Evolutionary conservation across 2,113 vertebrate species (phyloP).

Genomic region (Colinus virginianus): DNA sequence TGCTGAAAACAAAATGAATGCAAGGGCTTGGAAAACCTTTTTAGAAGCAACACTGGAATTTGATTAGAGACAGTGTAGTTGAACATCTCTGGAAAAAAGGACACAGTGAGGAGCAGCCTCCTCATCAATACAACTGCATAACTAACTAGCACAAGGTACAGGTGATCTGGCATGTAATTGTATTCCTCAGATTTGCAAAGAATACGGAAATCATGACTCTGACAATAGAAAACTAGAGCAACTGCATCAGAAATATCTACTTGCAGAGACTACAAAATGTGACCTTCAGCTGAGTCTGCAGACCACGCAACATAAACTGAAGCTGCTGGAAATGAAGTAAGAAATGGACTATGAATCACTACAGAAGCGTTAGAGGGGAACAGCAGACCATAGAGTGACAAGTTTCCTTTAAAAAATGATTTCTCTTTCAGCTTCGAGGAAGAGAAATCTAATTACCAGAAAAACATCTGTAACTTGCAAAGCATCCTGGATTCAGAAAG

Average conservation of each 20-base stretch:
- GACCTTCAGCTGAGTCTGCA: constrained; percentile 87
- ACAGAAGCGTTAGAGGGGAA: background rate
- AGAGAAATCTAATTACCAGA: constrained; percentile 87
- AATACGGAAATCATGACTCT: constrained; percentile 80
- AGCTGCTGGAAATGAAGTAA: constrained; percentile 91
- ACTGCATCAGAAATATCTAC: constrained; percentile 88
- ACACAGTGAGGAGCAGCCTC: background rate
- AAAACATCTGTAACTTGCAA: constrained; percentile 87
- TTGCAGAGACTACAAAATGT: constrained; percentile 86
- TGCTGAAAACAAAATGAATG: background rate
- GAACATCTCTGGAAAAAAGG: background rate
- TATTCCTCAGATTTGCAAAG: constrained; percentile 83
- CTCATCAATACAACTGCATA: background rate
- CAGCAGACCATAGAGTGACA: background rate
- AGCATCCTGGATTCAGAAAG: constrained; percentile 82
- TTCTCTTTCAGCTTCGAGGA: constrained; percentile 84
- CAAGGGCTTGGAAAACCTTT: background rate
- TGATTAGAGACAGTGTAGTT: background rate
- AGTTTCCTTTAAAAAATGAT: background rate
- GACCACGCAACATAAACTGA: constrained; percentile 86
- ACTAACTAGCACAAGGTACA: background rate
- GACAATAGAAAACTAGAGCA: constrained; percentile 88
- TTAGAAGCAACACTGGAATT: background rate
- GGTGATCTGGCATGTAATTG: background rate
- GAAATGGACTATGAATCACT: constrained; percentile 34